phyloP scores from a whole-genome alignment of 2,797 vertebrate genomes.

The Spatula versicolor region DNA sequence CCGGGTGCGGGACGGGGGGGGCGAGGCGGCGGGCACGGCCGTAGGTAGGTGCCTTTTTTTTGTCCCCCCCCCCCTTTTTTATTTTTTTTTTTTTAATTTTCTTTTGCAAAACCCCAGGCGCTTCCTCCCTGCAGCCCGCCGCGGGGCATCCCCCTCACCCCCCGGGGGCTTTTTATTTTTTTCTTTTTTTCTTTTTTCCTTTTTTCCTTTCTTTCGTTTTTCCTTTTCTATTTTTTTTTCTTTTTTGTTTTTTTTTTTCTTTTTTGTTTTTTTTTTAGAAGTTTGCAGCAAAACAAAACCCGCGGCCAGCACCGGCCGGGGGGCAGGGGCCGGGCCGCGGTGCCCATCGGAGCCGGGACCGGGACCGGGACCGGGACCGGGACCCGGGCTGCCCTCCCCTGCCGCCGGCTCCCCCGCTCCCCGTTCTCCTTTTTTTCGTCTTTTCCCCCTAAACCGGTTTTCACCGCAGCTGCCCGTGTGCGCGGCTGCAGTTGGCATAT shows the following conservation, averaged over 20 bases:
- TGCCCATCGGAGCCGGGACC: neutral
- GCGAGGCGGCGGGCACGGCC: neutral
- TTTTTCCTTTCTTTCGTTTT: neutral
- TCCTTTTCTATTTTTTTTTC: no score
- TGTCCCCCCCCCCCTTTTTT: no score
- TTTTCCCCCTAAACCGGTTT: neutral
- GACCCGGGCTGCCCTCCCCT: neutral
- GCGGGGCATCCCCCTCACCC: neutral
- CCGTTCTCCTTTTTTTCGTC: neutral
- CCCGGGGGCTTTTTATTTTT: neutral
- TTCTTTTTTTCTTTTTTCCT: neutral
- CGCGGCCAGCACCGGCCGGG: neutral
- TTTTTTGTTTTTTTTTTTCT: neutral
- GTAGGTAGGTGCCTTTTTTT: neutral
- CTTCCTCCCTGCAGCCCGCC: neutral
- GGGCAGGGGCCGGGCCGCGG: neutral
- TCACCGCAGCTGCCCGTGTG: neutral
- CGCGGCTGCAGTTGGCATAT: slow-evolving; percentile 42
- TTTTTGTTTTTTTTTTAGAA: neutral
- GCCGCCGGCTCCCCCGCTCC: neutral
- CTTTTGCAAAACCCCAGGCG: neutral
- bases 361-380: neutral
- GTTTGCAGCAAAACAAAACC: neutral
- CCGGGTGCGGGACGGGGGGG: neutral
- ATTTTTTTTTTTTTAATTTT: neutral